Evolutionary conservation across 2,888 invertebrate genomes (phyloP).

Genomic region (Hirtodrosophila trivittata): DNA sequence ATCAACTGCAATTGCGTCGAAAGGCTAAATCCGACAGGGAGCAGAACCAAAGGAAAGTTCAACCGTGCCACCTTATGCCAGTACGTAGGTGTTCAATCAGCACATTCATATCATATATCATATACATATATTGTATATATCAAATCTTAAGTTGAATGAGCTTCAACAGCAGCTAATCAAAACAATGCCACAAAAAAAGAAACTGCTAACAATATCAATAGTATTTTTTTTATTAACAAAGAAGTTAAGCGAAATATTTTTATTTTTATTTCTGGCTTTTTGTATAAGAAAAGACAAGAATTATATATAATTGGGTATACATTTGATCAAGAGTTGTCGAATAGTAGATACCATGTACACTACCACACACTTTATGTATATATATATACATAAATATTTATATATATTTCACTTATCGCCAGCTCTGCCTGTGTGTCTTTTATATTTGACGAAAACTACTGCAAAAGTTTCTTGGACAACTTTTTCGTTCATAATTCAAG

Average conservation of each 20-base stretch:
- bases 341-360: too few relatives aligned
- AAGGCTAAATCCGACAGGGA: constrained; percentile 3
- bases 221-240: neutral
- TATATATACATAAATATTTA: too few relatives aligned
- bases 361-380: too few relatives aligned
- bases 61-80: too few relatives aligned
- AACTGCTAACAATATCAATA: neutral
- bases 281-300: constrained; percentile 9
- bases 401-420: too few relatives aligned
- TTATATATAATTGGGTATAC: too few relatives aligned
- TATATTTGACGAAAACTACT: too few relatives aligned
- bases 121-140: constrained; percentile 9
- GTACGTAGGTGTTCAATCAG: too few relatives aligned
- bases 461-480: too few relatives aligned
- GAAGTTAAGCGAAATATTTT: constrained; percentile 24
- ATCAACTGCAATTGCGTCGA: constrained; percentile 34
- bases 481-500: too few relatives aligned
- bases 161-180: constrained; percentile 48
- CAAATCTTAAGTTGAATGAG: constrained; percentile 54
- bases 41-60: constrained; percentile 7
- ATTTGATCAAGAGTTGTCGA: too few relatives aligned
- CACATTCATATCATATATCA: constrained; percentile 30
- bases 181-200: constrained; percentile 27
- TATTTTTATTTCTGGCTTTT: constrained; percentile 11
- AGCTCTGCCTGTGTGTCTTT: too few relatives aligned